Percentiles rank a stretch among this genome's conserved stretches.
These are phyloP conservation scores for Notoglanidium macrostoma DNA, from an alignment of 2,797 vertebrate genomes.

Conservation along the genomic window DNA sequence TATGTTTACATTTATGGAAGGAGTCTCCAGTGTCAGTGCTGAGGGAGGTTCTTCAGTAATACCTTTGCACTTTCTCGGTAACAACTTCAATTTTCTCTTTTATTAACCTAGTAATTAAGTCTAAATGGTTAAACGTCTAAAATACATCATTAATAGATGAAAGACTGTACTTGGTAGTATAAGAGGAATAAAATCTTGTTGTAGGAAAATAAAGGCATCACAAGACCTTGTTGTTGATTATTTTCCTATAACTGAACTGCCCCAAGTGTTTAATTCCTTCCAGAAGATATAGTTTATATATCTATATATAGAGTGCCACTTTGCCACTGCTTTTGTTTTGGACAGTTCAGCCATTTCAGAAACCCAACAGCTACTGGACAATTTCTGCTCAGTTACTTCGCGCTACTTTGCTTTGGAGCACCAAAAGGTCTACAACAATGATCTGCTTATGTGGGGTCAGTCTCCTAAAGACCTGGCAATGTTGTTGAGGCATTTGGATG, in stretches of 20 bases:
- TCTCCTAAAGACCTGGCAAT: background rate
- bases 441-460: background rate
- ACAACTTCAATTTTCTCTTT: background rate
- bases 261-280: background rate
- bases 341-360: background rate
- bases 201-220: background rate
- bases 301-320: background rate
- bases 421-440: background rate
- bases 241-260: background rate
- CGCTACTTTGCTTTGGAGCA: background rate
- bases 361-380: background rate
- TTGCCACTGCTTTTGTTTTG: background rate
- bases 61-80: background rate
- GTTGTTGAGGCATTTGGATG: background rate
- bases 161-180: background rate
- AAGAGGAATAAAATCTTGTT: background rate
- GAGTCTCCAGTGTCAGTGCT: background rate
- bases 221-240: background rate
- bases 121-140: background rate
- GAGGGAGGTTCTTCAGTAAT: background rate
- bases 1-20: background rate
- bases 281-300: background rate
- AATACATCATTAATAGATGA: background rate
- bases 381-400: background rate
- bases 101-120: background rate